A percentile compares a stretch with the other conserved stretches of the same genome.
Conservation (phyloP, 2,113 vertebrate species). For the Romanogobio albipinnatus region DNA sequence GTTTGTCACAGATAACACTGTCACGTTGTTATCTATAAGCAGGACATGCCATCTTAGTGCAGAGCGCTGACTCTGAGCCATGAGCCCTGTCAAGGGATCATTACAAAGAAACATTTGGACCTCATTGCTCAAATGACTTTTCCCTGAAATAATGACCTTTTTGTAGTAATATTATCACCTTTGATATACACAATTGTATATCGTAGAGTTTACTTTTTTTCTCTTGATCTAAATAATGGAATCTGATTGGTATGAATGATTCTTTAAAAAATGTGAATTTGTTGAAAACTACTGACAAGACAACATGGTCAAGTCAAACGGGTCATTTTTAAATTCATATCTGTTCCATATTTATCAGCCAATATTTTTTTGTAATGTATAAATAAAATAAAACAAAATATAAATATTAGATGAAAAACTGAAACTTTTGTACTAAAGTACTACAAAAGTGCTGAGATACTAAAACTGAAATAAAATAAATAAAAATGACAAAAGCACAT, state of each 20-base stretch:
- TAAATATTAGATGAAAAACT: background rate
- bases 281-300: background rate
- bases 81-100: background rate
- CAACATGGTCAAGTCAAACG: background rate
- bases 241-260: background rate
- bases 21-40: constrained; percentile 38
- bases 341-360: background rate
- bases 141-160: background rate
- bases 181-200: background rate
- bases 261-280: background rate
- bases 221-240: background rate
- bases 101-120: background rate
- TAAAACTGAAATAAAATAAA: background rate
- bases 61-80: constrained; percentile 8
- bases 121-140: background rate
- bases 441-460: background rate
- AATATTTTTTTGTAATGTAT: background rate
- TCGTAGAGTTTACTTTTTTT: background rate
- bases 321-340: background rate
- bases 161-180: background rate
- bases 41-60: constrained; percentile 18
- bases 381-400: background rate
- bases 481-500: background rate
- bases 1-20: constrained; percentile 19
- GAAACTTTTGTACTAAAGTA: background rate